phyloP scores from a whole-genome alignment of 2,888 invertebrate species.

The Plebejus anna region DNA sequence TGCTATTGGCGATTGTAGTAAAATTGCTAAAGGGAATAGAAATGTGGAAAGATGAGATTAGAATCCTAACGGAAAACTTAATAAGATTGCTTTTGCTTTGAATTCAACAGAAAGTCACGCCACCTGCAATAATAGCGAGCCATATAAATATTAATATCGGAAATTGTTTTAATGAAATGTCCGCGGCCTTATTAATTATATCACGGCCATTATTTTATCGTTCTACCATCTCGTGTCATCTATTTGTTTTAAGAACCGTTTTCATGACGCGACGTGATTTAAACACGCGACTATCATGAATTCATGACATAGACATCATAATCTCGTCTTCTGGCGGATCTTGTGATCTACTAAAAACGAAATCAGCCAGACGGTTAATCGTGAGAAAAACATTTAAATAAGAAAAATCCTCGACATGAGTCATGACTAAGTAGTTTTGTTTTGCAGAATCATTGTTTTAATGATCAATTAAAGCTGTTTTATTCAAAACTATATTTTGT shows the following conservation, averaged over 20 bases:
- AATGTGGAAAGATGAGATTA: neutral
- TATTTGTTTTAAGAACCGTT: too few species aligned
- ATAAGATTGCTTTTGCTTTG: neutral
- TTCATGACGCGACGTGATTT: too few species aligned
- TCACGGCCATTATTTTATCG: neutral
- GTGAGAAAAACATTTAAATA: neutral
- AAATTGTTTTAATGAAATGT: neutral
- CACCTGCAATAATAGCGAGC: conserved; percentile 12
- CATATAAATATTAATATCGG: neutral
- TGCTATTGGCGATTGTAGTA: neutral
- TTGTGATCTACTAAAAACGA: neutral
- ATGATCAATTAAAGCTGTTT: neutral
- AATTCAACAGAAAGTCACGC: neutral
- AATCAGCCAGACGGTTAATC: neutral
- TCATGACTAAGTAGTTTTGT: neutral
- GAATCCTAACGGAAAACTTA: neutral
- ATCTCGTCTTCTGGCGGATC: neutral
- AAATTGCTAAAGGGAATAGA: neutral
- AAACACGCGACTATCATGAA: too few species aligned
- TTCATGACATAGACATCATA: neutral
- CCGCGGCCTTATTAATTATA: neutral
- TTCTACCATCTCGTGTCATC: neutral
- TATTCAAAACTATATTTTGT: neutral
- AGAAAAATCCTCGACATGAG: neutral
- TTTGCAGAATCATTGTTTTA: neutral